Conservation (phyloP, 2,113 vertebrate genomes). For the Rhea americana region DNA sequence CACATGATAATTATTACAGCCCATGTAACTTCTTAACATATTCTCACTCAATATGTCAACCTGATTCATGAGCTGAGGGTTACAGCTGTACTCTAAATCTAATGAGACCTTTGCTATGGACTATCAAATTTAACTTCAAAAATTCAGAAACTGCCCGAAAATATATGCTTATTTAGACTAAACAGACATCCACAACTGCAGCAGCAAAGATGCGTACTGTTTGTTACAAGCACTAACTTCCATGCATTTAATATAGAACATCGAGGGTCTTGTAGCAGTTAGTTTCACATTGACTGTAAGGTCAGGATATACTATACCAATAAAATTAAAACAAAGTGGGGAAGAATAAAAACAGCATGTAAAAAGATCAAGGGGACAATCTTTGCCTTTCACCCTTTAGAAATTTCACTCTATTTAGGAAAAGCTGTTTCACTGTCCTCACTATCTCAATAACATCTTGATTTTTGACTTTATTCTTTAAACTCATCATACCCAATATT, state of each 20-base stretch:
- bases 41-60: neutral
- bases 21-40: neutral
- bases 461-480: neutral
- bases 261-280: neutral
- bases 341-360: neutral
- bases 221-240: neutral
- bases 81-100: neutral
- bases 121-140: neutral
- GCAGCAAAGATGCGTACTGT: neutral
- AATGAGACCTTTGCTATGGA: neutral
- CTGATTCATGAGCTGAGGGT: neutral
- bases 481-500: neutral
- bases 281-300: neutral
- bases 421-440: neutral
- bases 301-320: accelerated
- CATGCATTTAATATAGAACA: neutral
- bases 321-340: neutral
- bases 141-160: neutral
- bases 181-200: neutral
- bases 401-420: neutral
- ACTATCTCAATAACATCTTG: accelerated
- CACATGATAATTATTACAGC: accelerated
- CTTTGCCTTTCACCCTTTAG: neutral
- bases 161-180: neutral
- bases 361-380: neutral